A percentile compares a stretch with the other conserved stretches of the same genome.
phyloP scores from a whole-genome alignment of 2,113 vertebrate species.

The Gadus chalcogrammus region DNA sequence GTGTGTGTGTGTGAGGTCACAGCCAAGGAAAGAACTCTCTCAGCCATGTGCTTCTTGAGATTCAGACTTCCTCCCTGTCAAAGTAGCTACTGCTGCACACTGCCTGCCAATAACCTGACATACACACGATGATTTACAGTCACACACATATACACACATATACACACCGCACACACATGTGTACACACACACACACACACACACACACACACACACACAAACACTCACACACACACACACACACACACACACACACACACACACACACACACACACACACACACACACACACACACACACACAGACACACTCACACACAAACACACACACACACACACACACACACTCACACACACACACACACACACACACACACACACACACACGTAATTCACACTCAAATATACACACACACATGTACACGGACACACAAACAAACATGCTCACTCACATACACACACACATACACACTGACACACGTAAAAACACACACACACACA shows the following conservation, averaged over 20 bases:
- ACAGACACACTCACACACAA: neutral
- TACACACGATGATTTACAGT: constrained; percentile 43
- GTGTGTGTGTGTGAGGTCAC: constrained; percentile 39
- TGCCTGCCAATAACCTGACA: constrained; percentile 40
- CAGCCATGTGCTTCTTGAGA: constrained; percentile 52
- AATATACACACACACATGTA: neutral
- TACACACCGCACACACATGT: constrained; percentile 13
- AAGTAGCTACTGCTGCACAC: too few species aligned
- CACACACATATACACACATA: constrained; percentile 36
- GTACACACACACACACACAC: neutral
- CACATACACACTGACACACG: neutral
- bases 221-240: constrained; percentile 15
- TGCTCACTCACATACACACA: neutral
- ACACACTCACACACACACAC: constrained; percentile 3
- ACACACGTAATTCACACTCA: neutral
- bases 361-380: neutral
- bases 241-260: neutral
- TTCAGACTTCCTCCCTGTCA: neutral
- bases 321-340: constrained; percentile 43
- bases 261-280: too few species aligned
- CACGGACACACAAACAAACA: neutral
- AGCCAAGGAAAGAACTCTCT: constrained; percentile 46
- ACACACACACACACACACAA: neutral
- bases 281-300: neutral
- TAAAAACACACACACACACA: neutral